Conservation (phyloP, 2,113 vertebrate genomes). For the Callocephalon fimbriatum region DNA sequence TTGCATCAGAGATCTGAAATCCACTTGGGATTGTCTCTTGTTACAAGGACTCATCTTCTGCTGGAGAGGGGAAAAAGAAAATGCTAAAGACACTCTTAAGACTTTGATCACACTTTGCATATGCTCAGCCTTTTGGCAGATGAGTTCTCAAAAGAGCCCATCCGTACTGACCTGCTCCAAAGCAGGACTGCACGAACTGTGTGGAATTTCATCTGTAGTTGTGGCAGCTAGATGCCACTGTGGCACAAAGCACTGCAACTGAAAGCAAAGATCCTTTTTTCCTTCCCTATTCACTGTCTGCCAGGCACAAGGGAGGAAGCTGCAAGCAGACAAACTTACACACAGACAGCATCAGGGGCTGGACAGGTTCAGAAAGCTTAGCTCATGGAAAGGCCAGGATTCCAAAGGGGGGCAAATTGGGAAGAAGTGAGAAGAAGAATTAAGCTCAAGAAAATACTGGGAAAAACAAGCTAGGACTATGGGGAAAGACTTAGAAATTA, state of each 20-base stretch:
- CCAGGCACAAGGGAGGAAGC: not conserved
- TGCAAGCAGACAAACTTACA: not conserved
- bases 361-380: not conserved
- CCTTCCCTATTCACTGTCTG: not conserved
- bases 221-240: conserved; percentile 55
- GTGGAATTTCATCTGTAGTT: not conserved
- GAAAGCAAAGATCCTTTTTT: not conserved
- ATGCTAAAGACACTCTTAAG: not conserved
- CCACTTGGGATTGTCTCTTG: not conserved
- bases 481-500: not conserved
- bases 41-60: not conserved
- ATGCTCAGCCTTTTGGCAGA: conserved; percentile 25
- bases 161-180: not conserved
- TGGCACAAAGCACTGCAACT: conserved; percentile 25
- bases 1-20: not conserved
- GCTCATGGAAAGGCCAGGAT: not conserved
- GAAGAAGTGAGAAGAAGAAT: not conserved
- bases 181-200: not conserved
- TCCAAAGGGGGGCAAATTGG: not conserved
- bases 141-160: not conserved
- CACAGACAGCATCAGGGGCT: not conserved
- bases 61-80: not conserved
- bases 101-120: not conserved
- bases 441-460: not conserved
- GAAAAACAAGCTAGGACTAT: not conserved